phyloP scores from a whole-genome alignment of 2,113 vertebrate species.

The Tachysurus fulvidraco region DNA sequence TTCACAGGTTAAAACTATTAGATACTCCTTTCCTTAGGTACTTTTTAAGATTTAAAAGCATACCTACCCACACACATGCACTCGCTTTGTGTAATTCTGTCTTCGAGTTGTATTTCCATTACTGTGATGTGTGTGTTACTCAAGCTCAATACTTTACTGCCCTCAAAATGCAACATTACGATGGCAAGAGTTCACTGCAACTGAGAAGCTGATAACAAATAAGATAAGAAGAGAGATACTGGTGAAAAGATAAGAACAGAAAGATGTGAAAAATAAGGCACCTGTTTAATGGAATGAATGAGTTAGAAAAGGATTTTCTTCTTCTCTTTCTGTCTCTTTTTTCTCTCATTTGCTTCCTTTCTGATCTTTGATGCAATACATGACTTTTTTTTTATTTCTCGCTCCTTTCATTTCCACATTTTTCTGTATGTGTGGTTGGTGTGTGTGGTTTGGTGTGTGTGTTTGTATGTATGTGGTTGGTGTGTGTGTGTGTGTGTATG shows the following conservation, averaged over 20 bases:
- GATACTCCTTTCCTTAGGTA: neutral
- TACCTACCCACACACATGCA: neutral
- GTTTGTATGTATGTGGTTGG: neutral
- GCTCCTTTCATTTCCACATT: neutral
- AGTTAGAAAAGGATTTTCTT: neutral
- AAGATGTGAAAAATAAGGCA: neutral
- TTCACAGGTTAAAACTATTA: neutral
- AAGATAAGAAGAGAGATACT: neutral
- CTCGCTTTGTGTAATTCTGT: neutral
- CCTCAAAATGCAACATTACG: no score
- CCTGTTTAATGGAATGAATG: neutral
- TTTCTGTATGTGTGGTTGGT: neutral
- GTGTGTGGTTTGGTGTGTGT: neutral
- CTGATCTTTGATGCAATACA: neutral
- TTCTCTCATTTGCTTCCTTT: neutral
- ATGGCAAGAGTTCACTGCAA: neutral
- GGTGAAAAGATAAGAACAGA: neutral
- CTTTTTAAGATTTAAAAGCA: no score
- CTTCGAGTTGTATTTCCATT: neutral
- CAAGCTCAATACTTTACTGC: neutral
- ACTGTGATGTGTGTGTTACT: neutral
- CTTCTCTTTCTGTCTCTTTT: neutral
- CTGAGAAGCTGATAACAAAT: neutral
- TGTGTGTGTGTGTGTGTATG: neutral
- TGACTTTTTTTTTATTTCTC: neutral